These are phyloP conservation scores for Clarias magur DNA, from an alignment of 2,113 vertebrate species.

Conservation along the genomic window DNA sequence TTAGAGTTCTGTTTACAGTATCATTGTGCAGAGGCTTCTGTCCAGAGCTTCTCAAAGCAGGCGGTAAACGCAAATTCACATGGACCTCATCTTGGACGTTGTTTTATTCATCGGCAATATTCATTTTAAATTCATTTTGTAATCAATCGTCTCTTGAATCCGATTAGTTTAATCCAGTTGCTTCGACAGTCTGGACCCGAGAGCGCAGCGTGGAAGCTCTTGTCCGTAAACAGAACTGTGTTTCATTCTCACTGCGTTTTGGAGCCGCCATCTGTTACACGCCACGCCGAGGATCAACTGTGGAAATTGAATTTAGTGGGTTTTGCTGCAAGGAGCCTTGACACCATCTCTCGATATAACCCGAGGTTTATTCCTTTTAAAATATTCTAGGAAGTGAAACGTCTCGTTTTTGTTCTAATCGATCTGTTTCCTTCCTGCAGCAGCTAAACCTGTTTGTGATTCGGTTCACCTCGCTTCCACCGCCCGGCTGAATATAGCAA, in stretches of 20 bases:
- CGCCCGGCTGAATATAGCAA: constrained; percentile 29
- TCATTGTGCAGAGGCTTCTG: too few species aligned
- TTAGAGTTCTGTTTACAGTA: too few species aligned
- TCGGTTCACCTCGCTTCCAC: constrained; percentile 10
- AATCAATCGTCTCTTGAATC: too few species aligned
- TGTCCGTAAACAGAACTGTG: too few species aligned
- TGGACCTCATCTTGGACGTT: too few species aligned
- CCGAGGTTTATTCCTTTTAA: not conserved
- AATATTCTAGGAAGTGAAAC: not conserved
- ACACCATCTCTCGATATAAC: not conserved
- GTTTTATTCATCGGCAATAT: too few species aligned
- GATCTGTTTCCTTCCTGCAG: not conserved
- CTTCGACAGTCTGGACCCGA: too few species aligned
- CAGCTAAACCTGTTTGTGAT: not conserved
- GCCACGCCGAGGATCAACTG: not conserved
- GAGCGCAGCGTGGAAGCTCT: too few species aligned
- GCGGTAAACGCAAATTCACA: too few species aligned
- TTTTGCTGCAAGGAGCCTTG: not conserved
- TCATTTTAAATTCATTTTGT: too few species aligned
- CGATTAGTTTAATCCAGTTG: not conserved
- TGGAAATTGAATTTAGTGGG: not conserved
- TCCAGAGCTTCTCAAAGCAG: too few species aligned
- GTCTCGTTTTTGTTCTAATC: not conserved
- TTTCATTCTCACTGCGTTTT: too few species aligned
- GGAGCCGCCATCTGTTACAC: not conserved